Percentiles rank a stretch among this genome's conserved stretches.
These are phyloP conservation scores for Diphyllodes magnificus DNA, from an alignment of 2,113 vertebrate genomes.

Conservation along the genomic window DNA sequence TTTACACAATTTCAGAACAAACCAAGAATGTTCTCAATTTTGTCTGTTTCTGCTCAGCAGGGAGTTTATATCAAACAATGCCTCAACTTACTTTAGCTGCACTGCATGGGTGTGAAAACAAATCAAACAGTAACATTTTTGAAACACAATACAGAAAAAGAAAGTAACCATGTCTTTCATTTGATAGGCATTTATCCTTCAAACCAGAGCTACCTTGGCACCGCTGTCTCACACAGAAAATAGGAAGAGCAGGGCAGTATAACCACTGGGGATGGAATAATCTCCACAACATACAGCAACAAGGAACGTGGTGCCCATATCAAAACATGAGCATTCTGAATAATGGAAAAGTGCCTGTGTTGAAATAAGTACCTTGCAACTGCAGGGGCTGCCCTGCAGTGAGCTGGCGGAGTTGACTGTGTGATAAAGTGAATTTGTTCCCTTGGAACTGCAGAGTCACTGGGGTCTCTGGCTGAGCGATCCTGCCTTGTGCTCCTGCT, in stretches of 20 bases:
- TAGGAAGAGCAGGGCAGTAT: background rate
- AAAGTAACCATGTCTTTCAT: background rate
- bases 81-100: background rate
- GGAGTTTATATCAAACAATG: background rate
- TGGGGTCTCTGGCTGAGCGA: constrained; percentile 86
- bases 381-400: constrained; percentile 91
- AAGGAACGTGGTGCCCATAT: background rate
- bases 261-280: background rate
- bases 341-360: background rate
- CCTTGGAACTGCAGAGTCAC: constrained; percentile 93
- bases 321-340: constrained; percentile 37
- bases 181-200: background rate
- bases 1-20: background rate
- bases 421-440: constrained; percentile 90
- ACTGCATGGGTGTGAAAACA: background rate
- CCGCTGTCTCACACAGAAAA: background rate
- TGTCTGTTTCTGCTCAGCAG: background rate
- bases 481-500: constrained; percentile 81
- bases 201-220: background rate
- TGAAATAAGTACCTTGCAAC: constrained; percentile 81
- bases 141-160: background rate
- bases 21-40: background rate
- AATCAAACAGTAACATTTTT: background rate
- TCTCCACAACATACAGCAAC: background rate
- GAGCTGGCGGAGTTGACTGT: constrained; percentile 90